Base-by-base conservation (phyloP, 2,888 invertebrate genomes). In the Latrodectus hesperus region DNA sequence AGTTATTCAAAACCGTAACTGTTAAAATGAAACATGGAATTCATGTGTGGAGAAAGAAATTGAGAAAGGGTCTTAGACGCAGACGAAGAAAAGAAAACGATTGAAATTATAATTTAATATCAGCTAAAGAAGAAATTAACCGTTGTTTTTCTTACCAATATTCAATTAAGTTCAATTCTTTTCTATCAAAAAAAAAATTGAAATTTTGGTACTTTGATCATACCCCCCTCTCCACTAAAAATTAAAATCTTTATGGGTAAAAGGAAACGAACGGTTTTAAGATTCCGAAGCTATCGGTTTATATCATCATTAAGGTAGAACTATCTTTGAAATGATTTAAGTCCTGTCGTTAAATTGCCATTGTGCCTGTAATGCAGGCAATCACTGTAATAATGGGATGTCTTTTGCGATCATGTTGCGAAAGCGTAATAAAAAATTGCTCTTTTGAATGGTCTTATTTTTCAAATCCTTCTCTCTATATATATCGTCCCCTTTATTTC, bases 131-230 rank as follows among this genome's bases (percentile, higher is more conserved):
- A 81, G 73, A 74, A 74, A 81, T 81, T 81, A 81, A 81, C 81
- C 67, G 26, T 67, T 74, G 73, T 74, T 67, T 74, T 74, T 65
- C 81, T 74, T 81, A 52, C 73, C 81, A 67, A 81, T 81, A 74
- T 67, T 74, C 81, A 81, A 81, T 81, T 81, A 74, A 81, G 73
- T 74, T 81, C 74, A 74, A 81, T 81, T 81, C 67, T 74, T 53
- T 6, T n/a, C 55, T 55, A 38, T 4, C 38, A 38, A 67, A 81
- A 74, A 22, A 22, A 22, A 22, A 74, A 49, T 74, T 73, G 73
- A 73, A 53, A 74, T 81, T 81, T 81, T 81, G 53, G 71, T 55
- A 79, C 49, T 55, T 71, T 60, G 49, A 55, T 73, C 38, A 38
- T 38, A 38, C 6, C 5, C 38, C 5, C 38, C 5, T 5, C 5